Percentiles rank a stretch among this genome's conserved stretches.
These are phyloP conservation scores for Volucella inflata DNA, from an alignment of 2,888 invertebrate species.

Conservation along the genomic window DNA sequence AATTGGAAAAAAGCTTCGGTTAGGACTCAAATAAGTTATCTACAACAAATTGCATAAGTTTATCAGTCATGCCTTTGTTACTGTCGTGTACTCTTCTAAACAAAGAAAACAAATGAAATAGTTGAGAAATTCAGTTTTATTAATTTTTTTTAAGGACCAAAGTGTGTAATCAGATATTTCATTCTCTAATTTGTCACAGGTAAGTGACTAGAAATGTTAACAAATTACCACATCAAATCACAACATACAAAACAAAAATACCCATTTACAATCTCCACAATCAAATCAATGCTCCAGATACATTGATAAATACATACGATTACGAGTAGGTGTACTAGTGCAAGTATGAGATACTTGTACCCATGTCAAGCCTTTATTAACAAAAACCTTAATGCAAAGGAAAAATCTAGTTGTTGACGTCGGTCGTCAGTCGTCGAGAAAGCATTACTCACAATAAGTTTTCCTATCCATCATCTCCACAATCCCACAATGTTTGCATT, in stretches of 20 bases:
- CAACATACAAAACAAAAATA: neutral
- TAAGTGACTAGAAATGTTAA: neutral
- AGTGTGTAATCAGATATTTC: too few relatives aligned
- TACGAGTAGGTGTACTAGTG: too few relatives aligned
- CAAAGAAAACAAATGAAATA: too few relatives aligned
- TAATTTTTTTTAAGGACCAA: too few relatives aligned
- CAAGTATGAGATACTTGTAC: too few relatives aligned
- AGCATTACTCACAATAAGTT: conserved; percentile 3
- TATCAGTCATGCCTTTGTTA: too few relatives aligned
- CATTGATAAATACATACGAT: neutral
- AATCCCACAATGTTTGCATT: conserved; percentile 29
- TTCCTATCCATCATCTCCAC: neutral
- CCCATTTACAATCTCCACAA: conserved; percentile 8
- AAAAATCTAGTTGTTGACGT: conserved; percentile 16
- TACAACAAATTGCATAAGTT: too few relatives aligned
- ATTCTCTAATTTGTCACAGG: too few relatives aligned
- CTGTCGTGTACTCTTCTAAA: too few relatives aligned
- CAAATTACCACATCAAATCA: neutral
- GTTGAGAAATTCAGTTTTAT: too few relatives aligned
- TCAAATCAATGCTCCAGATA: conserved; percentile 19
- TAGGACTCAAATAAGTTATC: too few relatives aligned
- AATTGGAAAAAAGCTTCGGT: too few relatives aligned
- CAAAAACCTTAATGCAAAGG: conserved; percentile 9
- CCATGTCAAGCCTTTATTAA: conserved; percentile 13
- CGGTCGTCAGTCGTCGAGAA: neutral